Conservation (phyloP, 2,888 invertebrate genomes). For the Ichneumon xanthorius region DNA sequence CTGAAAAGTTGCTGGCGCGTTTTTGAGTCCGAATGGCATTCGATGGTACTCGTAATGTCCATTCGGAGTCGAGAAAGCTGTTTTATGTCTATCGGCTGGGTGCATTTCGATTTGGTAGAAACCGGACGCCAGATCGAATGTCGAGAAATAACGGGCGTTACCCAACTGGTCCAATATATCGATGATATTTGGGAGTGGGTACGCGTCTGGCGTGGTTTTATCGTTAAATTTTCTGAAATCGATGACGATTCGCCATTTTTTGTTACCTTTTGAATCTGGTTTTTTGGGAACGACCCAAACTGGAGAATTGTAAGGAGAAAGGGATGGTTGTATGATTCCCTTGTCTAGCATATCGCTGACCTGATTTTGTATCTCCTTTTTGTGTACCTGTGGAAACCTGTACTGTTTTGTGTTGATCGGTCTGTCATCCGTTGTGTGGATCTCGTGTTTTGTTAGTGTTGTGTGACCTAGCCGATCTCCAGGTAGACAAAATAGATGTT, state of each 20-base stretch:
- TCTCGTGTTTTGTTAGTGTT: not conserved
- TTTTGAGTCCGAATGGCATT: too few species aligned
- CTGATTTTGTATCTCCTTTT: not conserved
- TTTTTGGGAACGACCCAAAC: constrained; percentile 22
- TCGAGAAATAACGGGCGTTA: constrained; percentile 67
- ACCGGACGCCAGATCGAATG: constrained; percentile 71
- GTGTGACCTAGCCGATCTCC: constrained; percentile 11
- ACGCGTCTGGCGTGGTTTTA: constrained; percentile 47
- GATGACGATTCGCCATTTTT: not conserved
- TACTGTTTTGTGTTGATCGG: constrained; percentile 43
- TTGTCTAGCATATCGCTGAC: constrained; percentile 3
- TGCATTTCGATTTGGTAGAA: constrained; percentile 72
- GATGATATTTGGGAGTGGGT: not conserved
- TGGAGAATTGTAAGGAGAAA: constrained; percentile 25
- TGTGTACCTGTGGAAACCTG: not conserved
- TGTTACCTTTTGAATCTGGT: not conserved
- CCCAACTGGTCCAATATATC: constrained; percentile 71
- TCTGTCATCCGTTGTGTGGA: constrained; percentile 7
- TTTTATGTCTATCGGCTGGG: constrained; percentile 36
- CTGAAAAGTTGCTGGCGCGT: too few species aligned
- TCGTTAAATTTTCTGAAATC: constrained; percentile 42
- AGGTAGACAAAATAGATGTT: not conserved
- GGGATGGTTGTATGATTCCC: constrained; percentile 25
- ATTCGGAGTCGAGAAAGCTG: constrained; percentile 45
- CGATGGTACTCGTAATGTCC: constrained; percentile 47